phyloP scores from a whole-genome alignment of 1,140 invertebrate genomes.

The Drosophila subpulchrella region DNA sequence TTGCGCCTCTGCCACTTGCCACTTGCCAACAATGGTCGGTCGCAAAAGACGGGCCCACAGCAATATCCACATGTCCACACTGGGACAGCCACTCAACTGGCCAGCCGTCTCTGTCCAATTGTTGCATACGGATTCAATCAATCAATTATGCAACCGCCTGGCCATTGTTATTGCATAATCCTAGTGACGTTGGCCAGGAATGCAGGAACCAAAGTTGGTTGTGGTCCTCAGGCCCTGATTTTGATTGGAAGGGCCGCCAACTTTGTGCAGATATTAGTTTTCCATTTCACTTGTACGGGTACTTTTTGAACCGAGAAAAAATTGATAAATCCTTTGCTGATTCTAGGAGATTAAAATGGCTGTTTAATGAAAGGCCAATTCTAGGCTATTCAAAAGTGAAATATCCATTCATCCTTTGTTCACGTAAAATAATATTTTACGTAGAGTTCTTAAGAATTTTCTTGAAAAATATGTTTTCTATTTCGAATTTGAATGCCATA shows the following conservation, averaged over 20 bases:
- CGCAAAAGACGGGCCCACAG: conserved; percentile 7
- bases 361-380: not conserved
- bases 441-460: too few species aligned
- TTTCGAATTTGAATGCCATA: too few species aligned
- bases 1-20: conserved; percentile 42
- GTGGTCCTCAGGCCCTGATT: conserved; percentile 13
- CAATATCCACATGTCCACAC: conserved; percentile 1
- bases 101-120: conserved; percentile 51
- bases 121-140: conserved; percentile 70
- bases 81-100: conserved; percentile 12
- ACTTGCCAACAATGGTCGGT: conserved; percentile 32
- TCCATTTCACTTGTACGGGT: not conserved
- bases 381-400: too few species aligned
- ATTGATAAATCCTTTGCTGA: not conserved
- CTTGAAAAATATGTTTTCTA: too few species aligned
- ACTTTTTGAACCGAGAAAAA: not conserved
- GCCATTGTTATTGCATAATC: conserved; percentile 58
- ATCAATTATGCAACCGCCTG: conserved; percentile 72
- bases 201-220: conserved; percentile 28
- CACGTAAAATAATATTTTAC: too few species aligned
- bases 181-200: conserved; percentile 5
- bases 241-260: conserved; percentile 7
- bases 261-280: conserved; percentile 15
- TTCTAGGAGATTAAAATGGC: not conserved
- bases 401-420: too few species aligned